Percentiles rank a stretch among this genome's conserved stretches.
Evolutionary conservation across 2,888 invertebrate genomes (phyloP).

Genomic region (Cacoxenus indagator): DNA sequence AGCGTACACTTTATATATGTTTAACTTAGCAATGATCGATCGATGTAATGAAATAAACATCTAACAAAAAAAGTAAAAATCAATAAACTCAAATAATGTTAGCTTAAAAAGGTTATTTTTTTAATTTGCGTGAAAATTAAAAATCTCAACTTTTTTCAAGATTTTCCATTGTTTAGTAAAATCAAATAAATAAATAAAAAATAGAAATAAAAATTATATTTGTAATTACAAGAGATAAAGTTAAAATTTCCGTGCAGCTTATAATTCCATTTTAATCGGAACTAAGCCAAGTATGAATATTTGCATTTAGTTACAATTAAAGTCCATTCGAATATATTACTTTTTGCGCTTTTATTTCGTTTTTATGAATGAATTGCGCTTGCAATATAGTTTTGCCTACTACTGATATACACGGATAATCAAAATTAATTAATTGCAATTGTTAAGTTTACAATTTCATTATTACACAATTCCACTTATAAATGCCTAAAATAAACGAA

Average conservation of each 20-base stretch:
- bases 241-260: neutral
- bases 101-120: neutral
- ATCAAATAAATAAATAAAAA: neutral
- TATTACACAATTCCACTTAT: neutral
- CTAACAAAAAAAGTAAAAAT: neutral
- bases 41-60: neutral
- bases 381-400: conserved; percentile 32
- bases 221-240: conserved; percentile 26
- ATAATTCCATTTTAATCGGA: conserved; percentile 4
- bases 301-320: neutral
- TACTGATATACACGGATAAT: conserved; percentile 19
- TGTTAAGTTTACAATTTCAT: conserved; percentile 51
- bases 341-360: neutral
- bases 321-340: neutral
- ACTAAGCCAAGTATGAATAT: conserved; percentile 1
- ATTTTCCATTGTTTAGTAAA: neutral
- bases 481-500: neutral
- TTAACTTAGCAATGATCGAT: neutral
- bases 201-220: conserved; percentile 20
- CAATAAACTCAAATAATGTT: neutral
- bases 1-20: neutral
- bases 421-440: conserved; percentile 39
- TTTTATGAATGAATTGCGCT: conserved; percentile 27
- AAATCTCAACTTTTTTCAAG: neutral
- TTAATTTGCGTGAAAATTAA: neutral